Conservation (phyloP, 2,797 vertebrate genomes). For the Enteromius trimaculatus region DNA sequence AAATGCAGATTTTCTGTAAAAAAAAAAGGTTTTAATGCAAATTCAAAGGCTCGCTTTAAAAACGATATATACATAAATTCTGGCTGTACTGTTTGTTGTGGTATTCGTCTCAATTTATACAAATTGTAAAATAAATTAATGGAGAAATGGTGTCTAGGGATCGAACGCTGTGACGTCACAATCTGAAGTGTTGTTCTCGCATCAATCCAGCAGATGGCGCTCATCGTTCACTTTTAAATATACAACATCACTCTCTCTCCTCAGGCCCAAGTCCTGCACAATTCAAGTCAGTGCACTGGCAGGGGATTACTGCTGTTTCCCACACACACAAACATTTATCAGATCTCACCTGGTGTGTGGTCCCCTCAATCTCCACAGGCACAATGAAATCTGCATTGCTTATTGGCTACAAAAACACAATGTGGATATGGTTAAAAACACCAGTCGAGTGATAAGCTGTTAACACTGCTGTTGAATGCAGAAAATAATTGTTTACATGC, state of each 20-base stretch:
- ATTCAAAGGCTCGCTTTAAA: not conserved
- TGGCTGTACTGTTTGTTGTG: not conserved
- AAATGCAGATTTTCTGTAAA: constrained; percentile 42
- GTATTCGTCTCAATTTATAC: not conserved
- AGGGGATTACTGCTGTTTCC: constrained; percentile 29
- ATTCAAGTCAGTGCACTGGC: constrained; percentile 60
- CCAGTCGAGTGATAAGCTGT: not conserved
- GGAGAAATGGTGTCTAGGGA: not conserved
- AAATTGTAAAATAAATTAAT: not conserved
- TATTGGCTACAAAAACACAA: constrained; percentile 81
- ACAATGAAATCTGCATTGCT: constrained; percentile 90
- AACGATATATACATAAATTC: not conserved
- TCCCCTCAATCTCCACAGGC: constrained; percentile 91
- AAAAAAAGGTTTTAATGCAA: not conserved
- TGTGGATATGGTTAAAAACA: constrained; percentile 32
- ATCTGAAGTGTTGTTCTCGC: constrained; percentile 17
- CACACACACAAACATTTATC: constrained; percentile 50
- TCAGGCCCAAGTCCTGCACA: constrained; percentile 70
- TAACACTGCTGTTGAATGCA: not conserved
- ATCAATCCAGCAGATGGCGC: constrained; percentile 75
- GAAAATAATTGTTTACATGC: not conserved
- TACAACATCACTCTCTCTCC: constrained; percentile 59
- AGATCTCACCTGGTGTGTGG: constrained; percentile 85
- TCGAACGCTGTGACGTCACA: not conserved
- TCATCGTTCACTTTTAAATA: constrained; percentile 43